phyloP scores from a whole-genome alignment of 2,797 vertebrate species.

The Chrosomus eos region DNA sequence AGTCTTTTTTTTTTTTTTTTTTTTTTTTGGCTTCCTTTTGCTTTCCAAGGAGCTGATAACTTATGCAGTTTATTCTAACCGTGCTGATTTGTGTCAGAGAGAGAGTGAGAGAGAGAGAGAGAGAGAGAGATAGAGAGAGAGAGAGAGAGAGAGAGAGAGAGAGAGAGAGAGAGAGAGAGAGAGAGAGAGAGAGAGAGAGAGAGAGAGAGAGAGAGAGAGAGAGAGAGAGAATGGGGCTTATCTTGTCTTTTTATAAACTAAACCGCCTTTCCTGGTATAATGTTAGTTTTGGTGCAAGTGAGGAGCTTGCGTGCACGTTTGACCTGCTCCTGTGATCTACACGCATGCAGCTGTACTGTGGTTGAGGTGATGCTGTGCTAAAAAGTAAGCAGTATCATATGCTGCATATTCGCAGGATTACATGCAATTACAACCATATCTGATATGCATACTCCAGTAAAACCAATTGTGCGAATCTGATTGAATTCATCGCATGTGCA shows the following conservation, averaged over 20 bases:
- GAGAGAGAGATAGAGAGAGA: constrained; percentile 76
- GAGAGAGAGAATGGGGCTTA: constrained; percentile 73
- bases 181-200: constrained; percentile 74
- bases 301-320: constrained; percentile 56
- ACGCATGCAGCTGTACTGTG: constrained; percentile 47
- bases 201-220: constrained; percentile 68
- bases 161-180: constrained; percentile 67
- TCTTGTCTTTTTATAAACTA: constrained; percentile 74
- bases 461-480: not conserved
- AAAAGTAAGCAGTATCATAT: not conserved
- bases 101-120: constrained; percentile 63
- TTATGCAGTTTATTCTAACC: constrained; percentile 99
- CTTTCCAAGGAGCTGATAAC: constrained; percentile 99
- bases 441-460: not conserved
- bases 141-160: constrained; percentile 67
- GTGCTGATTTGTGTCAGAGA: constrained; percentile 96
- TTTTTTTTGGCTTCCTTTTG: constrained; percentile 71
- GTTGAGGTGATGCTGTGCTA: constrained; percentile 26
- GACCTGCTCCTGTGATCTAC: constrained; percentile 69
- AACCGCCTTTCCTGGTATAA: constrained; percentile 68
- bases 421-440: constrained; percentile 20
- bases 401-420: constrained; percentile 9
- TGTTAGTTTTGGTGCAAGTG: constrained; percentile 64
- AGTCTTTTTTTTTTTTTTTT: constrained; percentile 79
- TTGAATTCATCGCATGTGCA: not conserved